phyloP scores from a whole-genome alignment of 1,140 invertebrate genomes.

The Maconellicoccus hirsutus region DNA sequence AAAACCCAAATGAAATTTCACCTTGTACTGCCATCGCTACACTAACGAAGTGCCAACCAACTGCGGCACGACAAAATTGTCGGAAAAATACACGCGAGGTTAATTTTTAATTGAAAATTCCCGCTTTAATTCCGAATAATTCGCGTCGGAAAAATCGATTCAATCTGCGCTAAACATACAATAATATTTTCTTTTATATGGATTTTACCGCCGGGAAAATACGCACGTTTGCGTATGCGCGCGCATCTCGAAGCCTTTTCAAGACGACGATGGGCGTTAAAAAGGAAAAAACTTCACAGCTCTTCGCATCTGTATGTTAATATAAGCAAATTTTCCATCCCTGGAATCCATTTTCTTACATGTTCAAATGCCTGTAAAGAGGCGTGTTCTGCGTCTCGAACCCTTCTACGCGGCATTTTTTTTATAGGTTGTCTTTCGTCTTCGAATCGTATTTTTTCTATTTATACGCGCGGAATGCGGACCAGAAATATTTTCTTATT shows the following conservation, averaged over 20 bases:
- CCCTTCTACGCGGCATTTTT: background rate
- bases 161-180: slow-evolving; percentile 7
- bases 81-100: background rate
- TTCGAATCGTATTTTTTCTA: too few species aligned
- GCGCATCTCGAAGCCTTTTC: background rate
- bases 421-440: too few species aligned
- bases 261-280: background rate
- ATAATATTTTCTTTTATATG: background rate
- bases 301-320: background rate
- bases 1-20: too few species aligned
- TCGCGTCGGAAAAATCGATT: background rate
- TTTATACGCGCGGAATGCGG: too few species aligned
- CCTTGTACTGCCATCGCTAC: too few species aligned
- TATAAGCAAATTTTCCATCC: background rate
- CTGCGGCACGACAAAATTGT: too few species aligned
- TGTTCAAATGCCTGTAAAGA: background rate
- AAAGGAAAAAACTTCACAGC: background rate
- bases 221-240: background rate
- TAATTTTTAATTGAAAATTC: slow-evolving; percentile 4
- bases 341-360: background rate
- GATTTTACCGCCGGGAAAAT: background rate
- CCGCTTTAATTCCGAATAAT: slow-evolving; percentile 1
- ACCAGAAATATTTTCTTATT: too few species aligned
- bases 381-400: background rate
- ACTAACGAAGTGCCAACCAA: too few species aligned